Conservation (phyloP, 1,140 invertebrate genomes). For the Eriosoma lanigerum region DNA sequence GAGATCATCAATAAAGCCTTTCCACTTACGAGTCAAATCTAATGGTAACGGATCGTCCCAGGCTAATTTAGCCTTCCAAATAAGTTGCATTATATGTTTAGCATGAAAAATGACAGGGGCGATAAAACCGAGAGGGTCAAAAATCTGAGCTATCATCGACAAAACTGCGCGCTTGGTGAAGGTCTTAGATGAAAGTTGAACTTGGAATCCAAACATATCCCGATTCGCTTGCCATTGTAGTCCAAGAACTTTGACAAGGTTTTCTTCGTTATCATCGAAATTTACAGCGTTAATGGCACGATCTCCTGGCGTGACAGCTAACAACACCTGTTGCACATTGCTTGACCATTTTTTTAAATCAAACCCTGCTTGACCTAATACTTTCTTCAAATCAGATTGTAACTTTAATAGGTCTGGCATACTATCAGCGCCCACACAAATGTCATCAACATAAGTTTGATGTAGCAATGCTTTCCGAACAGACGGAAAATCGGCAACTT, state of each 20-base stretch:
- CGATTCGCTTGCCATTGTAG: background rate
- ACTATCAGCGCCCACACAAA: background rate
- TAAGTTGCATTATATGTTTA: conserved; percentile 59
- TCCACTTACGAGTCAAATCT: background rate
- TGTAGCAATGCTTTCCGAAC: background rate
- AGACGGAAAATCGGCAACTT: background rate
- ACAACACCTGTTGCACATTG: background rate
- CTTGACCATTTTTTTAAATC: background rate
- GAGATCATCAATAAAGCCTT: background rate
- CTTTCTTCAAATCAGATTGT: background rate
- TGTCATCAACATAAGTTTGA: conserved; percentile 41
- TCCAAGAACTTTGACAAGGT: background rate
- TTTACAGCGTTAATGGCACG: background rate
- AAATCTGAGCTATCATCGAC: conserved; percentile 57
- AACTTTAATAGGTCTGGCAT: background rate
- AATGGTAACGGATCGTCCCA: conserved; percentile 57
- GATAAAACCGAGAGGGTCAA: conserved; percentile 59
- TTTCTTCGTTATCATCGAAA: background rate
- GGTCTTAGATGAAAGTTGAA: too few relatives aligned
- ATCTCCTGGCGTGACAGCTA: background rate
- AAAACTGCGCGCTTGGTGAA: conserved; percentile 57
- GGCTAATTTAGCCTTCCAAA: conserved; percentile 56
- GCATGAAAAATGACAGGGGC: conserved; percentile 56
- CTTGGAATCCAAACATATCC: background rate
- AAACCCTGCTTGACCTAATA: background rate